Evolutionary conservation across 2,797 vertebrate species (phyloP), one percentile per base, ranked within the genome.

Genomic region (Euphonia xanthogaster): DNA sequence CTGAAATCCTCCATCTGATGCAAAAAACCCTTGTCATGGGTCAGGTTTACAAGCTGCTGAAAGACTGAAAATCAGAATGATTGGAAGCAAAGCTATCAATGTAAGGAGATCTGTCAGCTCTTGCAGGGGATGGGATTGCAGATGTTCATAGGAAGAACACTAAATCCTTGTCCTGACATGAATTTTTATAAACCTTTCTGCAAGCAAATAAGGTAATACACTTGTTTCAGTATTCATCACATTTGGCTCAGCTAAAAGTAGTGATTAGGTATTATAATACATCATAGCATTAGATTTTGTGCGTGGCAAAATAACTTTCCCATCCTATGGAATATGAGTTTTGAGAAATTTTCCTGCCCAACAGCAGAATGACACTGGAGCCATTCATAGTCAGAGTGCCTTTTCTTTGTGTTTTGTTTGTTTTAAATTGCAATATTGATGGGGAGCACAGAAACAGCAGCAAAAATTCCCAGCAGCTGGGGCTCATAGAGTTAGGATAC

Each of bases 101-200:
- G n/a, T 79, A 67, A 96, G 63, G 62, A 84, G 86, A 84, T 87
- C 63, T 79, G 93, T 96, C 88, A 84, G 74, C 83, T 87, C 71
- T 88, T 76, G 37, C 60, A 88, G 35, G 63, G 63, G 55, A 73
- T 81, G 40, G 81, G 77, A 47, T 27, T 81, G 80, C 74, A 79
- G 67, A 71, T 94, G 48, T 85, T 79, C 63, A 45, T 60, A 82
- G 77, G 66, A 86, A 78, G 70, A 95, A 79, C 0, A 5, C 37
- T 75, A 70, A 81, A 86, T 88, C 60, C 70, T 62, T 58, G 37
- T 66, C 77, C 77, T 86, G 71, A 85, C 42, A 85, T 37, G 86
- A 94, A 71, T 87, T 91, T 94, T 93, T 71, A 86, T 68, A 95
- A 90, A 78, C 39, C 37, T 88, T 94, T 86, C 74, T 79, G 77